phyloP scores from a whole-genome alignment of 2,113 vertebrate species.

The Ophthalmolycus amberensis region DNA sequence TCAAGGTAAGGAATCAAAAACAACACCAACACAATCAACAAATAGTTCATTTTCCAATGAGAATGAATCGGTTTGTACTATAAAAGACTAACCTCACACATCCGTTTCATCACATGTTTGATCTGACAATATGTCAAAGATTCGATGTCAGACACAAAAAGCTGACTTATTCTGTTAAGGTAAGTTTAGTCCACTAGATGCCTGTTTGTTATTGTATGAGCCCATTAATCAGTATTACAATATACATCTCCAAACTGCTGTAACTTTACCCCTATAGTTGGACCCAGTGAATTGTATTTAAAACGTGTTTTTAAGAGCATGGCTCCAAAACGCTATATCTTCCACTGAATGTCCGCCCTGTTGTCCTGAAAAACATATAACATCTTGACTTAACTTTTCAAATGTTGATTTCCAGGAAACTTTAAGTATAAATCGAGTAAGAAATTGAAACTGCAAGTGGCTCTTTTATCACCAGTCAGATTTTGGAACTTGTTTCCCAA shows the following conservation, averaged over 20 bases:
- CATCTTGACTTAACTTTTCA: background rate
- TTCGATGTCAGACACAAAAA: background rate
- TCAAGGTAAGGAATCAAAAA: background rate
- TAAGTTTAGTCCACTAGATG: background rate
- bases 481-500: background rate
- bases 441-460: no score
- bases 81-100: no score
- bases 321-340: background rate
- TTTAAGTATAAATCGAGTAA: background rate
- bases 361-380: background rate
- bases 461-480: background rate
- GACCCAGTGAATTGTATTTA: background rate
- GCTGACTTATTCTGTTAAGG: no score
- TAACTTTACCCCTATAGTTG: background rate
- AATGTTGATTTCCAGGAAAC: background rate
- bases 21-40: no score
- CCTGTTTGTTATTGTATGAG: background rate
- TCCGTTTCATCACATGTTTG: no score
- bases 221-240: background rate
- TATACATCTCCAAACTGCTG: background rate
- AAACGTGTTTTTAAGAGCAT: background rate
- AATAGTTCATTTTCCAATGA: no score
- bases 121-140: background rate
- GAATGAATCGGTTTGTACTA: no score
- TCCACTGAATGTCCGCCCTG: no score